These are phyloP conservation scores for Heliconius nattereri DNA, from an alignment of 1,140 invertebrate species.

Conservation along the genomic window DNA sequence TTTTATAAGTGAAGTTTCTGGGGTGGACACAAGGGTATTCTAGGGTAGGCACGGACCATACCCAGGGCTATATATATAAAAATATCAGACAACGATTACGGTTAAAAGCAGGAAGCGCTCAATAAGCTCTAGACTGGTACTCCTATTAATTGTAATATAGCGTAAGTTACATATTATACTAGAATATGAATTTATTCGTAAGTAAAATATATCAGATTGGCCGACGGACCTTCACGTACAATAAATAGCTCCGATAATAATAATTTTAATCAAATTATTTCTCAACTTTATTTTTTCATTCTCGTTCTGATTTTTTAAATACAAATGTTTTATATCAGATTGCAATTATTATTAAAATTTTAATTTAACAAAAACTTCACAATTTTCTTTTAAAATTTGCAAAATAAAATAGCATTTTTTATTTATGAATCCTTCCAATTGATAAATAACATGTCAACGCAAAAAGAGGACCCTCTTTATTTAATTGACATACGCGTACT, in stretches of 20 bases:
- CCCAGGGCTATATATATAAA: neutral
- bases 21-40: no score
- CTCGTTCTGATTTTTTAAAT: neutral
- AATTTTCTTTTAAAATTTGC: neutral
- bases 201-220: neutral
- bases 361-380: no score
- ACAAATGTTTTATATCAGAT: neutral
- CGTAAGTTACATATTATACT: neutral
- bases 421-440: neutral
- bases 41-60: no score
- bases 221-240: neutral
- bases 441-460: slow-evolving; percentile 26
- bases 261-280: neutral
- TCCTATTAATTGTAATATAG: no score
- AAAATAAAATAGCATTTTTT: neutral
- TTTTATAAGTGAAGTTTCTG: no score
- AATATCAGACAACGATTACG: neutral
- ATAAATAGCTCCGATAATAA: neutral
- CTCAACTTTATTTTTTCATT: neutral
- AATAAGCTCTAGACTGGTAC: no score
- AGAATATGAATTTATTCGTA: neutral
- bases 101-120: neutral
- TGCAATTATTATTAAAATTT: neutral
- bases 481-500: slow-evolving; percentile 34
- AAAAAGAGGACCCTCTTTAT: slow-evolving; percentile 35